Percentiles rank a stretch among this genome's conserved stretches.
Evolutionary conservation across 2,113 vertebrate genomes (phyloP).

Genomic region (Otis tarda): DNA sequence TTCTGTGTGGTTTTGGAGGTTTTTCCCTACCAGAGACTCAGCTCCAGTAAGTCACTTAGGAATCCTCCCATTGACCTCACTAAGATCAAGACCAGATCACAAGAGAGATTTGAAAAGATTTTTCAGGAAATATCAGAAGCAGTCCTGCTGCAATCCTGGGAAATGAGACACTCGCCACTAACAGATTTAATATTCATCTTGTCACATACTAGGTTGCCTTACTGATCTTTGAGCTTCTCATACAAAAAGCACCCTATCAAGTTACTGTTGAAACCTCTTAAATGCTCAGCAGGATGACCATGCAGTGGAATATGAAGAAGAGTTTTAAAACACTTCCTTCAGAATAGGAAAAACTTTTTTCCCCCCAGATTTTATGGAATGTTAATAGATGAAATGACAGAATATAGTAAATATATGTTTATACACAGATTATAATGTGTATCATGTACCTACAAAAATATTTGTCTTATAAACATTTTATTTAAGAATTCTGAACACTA

Average conservation of each 20-base stretch:
- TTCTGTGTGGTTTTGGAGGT: background rate
- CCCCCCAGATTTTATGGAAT: constrained; percentile 7
- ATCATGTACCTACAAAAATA: background rate
- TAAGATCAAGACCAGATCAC: background rate
- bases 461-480: background rate
- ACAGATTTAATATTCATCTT: constrained; percentile 44
- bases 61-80: background rate
- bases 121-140: background rate
- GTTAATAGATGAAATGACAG: constrained; percentile 20
- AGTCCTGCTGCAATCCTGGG: background rate
- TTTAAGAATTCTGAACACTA: background rate
- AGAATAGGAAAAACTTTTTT: constrained; percentile 54
- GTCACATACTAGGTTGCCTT: background rate
- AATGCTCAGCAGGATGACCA: background rate
- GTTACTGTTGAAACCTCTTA: constrained; percentile 61
- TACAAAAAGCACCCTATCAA: constrained; percentile 31
- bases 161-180: constrained; percentile 49
- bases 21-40: background rate
- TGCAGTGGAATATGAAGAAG: background rate
- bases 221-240: background rate
- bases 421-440: background rate
- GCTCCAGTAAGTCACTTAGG: background rate
- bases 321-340: constrained; percentile 35
- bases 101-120: background rate
- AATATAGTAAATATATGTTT: background rate